phyloP scores from a whole-genome alignment of 2,113 vertebrate genomes.

The Mastomys natalensis region DNA sequence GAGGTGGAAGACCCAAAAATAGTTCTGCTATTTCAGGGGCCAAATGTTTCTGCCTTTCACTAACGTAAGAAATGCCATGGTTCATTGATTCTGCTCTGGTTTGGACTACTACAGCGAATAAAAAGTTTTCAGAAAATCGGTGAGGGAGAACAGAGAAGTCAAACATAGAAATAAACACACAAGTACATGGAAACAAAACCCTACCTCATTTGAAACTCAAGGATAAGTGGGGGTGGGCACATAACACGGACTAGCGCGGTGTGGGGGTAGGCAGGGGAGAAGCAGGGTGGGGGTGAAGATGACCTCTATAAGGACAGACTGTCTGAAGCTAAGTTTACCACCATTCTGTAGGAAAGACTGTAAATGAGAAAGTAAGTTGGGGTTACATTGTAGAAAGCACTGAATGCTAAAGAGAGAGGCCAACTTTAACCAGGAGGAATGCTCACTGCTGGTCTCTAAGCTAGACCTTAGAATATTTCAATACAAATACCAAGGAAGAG shows the following conservation, averaged over 20 bases:
- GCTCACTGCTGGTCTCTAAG: background rate
- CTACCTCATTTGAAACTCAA: background rate
- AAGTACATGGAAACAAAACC: slow-evolving; percentile 16
- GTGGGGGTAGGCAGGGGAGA: too few species aligned
- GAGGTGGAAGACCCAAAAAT: background rate
- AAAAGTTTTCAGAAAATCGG: background rate
- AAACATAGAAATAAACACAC: slow-evolving; percentile 12
- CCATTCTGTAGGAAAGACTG: background rate
- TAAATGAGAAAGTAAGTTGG: background rate
- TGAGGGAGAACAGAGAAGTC: background rate
- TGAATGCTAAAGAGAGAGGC: background rate
- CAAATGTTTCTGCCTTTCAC: slow-evolving; percentile 43
- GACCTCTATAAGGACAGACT: background rate
- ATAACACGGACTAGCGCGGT: accelerated
- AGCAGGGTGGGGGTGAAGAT: too few species aligned
- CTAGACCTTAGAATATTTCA: background rate
- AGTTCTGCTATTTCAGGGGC: background rate
- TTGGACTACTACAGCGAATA: background rate
- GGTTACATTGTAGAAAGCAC: background rate
- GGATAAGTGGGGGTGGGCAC: background rate
- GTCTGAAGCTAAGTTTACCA: background rate
- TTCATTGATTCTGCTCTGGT: slow-evolving; percentile 47
- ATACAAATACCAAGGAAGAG: background rate
- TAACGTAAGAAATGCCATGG: slow-evolving; percentile 43
- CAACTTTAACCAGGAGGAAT: background rate